phyloP scores from a whole-genome alignment of 2,888 invertebrate species.

The Drosophila setosimentum region DNA sequence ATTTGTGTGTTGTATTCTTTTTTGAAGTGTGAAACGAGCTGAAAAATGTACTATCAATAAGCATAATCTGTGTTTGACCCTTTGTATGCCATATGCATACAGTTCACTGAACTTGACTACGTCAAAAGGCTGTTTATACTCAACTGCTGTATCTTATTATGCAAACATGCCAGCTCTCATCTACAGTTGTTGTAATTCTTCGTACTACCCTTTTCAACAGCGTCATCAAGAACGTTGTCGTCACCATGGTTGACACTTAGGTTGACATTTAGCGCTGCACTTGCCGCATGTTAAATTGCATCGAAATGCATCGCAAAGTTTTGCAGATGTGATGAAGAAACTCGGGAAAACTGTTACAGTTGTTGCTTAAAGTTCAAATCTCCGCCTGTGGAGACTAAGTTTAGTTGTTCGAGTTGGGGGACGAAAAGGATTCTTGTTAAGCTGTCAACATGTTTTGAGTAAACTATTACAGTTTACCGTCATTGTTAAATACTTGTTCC shows the following conservation, averaged over 20 bases:
- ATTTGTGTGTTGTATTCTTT: neutral
- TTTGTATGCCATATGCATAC: neutral
- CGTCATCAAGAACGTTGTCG: constrained; percentile 14
- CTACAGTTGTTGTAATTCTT: constrained; percentile 9
- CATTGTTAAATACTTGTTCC: constrained; percentile 37
- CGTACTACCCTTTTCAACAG: neutral
- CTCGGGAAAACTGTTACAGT: constrained; percentile 38
- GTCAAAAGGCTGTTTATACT: constrained; percentile 10
- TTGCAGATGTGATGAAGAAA: constrained; percentile 29
- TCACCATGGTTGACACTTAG: constrained; percentile 63
- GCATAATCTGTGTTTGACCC: neutral
- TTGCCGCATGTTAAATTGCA: constrained; percentile 69
- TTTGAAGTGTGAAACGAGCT: neutral
- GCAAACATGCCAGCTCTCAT: constrained; percentile 37
- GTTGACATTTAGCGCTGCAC: constrained; percentile 58
- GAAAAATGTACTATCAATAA: neutral
- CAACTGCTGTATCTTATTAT: constrained; percentile 26
- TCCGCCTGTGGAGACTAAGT: constrained; percentile 8
- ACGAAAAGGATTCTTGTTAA: constrained; percentile 55
- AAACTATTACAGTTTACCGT: constrained; percentile 61
- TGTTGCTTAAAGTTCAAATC: constrained; percentile 60
- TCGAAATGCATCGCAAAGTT: constrained; percentile 63
- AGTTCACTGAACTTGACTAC: constrained; percentile 34
- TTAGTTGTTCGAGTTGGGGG: constrained; percentile 17
- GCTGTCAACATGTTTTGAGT: constrained; percentile 76